phyloP scores from a whole-genome alignment of 1,140 invertebrate genomes.

The Papilio aristodemus region DNA sequence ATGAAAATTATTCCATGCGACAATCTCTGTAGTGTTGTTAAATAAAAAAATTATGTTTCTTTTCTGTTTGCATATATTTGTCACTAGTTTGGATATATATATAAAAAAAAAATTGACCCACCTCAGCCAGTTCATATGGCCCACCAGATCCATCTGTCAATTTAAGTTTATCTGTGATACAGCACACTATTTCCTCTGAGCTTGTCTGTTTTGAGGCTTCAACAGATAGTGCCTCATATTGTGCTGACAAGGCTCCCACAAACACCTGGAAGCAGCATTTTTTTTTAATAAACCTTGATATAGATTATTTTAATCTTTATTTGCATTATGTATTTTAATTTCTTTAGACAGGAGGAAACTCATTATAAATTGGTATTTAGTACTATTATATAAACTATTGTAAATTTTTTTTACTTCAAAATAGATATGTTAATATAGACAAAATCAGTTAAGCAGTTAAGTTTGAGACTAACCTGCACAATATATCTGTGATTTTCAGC shows the following conservation, averaged over 20 bases:
- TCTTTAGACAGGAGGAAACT: too few species aligned
- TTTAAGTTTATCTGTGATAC: constrained; percentile 89
- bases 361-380: too few species aligned
- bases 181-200: constrained; percentile 93
- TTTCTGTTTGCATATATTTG: too few species aligned
- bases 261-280: constrained; percentile 83
- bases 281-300: background rate
- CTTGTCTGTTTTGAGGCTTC: constrained; percentile 95
- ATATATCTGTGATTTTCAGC: constrained; percentile 82
- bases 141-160: constrained; percentile 83
- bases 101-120: constrained; percentile 62
- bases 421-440: too few species aligned
- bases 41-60: too few species aligned
- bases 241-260: constrained; percentile 92
- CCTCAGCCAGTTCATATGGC: constrained; percentile 95
- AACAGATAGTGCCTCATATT: constrained; percentile 94
- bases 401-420: too few species aligned
- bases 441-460: too few species aligned
- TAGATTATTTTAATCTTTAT: too few species aligned
- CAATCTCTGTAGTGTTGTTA: too few species aligned
- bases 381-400: too few species aligned
- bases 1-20: too few species aligned
- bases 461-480: constrained; percentile 74
- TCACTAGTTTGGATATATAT: background rate
- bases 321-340: background rate